Base-by-base conservation (phyloP, 1,140 invertebrate genomes). In the Ylistrum balloti region DNA sequence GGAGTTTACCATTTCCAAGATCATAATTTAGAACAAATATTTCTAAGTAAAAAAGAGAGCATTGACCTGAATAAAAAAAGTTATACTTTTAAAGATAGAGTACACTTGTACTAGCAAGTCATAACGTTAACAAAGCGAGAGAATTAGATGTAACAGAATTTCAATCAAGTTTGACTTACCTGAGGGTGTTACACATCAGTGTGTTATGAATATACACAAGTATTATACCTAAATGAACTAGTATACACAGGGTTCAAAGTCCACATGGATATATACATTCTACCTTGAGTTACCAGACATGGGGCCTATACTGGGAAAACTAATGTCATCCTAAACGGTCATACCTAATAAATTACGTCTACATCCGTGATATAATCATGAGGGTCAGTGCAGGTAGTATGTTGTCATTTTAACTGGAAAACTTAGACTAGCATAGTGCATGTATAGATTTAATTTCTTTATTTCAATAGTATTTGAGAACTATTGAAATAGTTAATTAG, bases 181-280 rank as follows among this genome's bases (percentile, higher is more conserved):
- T 74, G 56, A 28, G 22, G 15, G 56, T 22, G 56, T 28, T 74
- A 74, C 56, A 74, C 22, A 28, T 74, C 56, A 74, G 56, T 74
- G 56, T 74, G 56, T 74, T 74, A 74, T 74, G 56, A 74, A n/a
- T 74, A 74, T 74, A 74, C 56, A 74, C 56, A 74, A n/a, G 56
- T 74, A 74, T 74, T 74, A 74, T 74, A 74, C 56, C 56, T 74
- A 28, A 74, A 74, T 74, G 56, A 74, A 74, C 41, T 45, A 45
- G 35, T 38, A 38, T 38, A 48, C 3, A 48, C 28, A 74, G 56
- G 56, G 56, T 74, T 74, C n/a, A 74, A 74, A 74, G 56, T 74
- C 56, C 56, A 74, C 22, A 56, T 56, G 45, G 9, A 56, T 28
- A 28, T 74, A 17, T 74, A 28, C 56, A 28, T 74, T 38, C 35